Conservation (phyloP, 2,888 invertebrate genomes). For the Plagodis pulveraria region DNA sequence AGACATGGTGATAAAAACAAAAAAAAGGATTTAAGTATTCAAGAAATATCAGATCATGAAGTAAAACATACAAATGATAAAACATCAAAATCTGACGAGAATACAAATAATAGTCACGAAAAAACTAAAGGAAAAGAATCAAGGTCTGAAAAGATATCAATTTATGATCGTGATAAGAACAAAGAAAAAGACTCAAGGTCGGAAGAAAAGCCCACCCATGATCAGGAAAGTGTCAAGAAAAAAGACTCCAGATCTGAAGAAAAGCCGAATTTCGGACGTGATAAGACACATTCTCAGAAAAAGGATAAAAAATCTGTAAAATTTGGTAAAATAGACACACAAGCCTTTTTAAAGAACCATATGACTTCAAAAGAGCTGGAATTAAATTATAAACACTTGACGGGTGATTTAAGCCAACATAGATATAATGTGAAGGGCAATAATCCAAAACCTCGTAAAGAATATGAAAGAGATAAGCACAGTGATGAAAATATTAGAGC, state of each 20-base stretch:
- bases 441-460: not conserved
- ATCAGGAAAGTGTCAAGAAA: not conserved
- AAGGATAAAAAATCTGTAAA: conserved; percentile 6
- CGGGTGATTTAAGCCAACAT: conserved; percentile 18
- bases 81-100: conserved; percentile 3
- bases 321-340: conserved; percentile 26
- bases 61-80: not conserved
- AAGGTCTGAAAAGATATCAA: not conserved
- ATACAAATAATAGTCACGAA: not conserved
- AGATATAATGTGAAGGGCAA: conserved; percentile 10
- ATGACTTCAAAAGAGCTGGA: conserved; percentile 30
- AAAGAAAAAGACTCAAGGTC: conserved; percentile 13
- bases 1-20: conserved; percentile 4
- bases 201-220: conserved; percentile 1
- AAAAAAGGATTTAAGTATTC: not conserved
- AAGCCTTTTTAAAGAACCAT: conserved; percentile 31
- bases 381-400: conserved; percentile 44
- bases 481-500: conserved; percentile 7
- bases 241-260: conserved; percentile 1
- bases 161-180: not conserved
- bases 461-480: conserved; percentile 2
- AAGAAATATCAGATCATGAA: conserved; percentile 2
- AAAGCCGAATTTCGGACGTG: not conserved
- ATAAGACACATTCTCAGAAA: not conserved
- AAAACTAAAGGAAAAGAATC: not conserved